Base-by-base conservation (phyloP, 2,888 invertebrate genomes). In the Spicauda simplicius region DNA sequence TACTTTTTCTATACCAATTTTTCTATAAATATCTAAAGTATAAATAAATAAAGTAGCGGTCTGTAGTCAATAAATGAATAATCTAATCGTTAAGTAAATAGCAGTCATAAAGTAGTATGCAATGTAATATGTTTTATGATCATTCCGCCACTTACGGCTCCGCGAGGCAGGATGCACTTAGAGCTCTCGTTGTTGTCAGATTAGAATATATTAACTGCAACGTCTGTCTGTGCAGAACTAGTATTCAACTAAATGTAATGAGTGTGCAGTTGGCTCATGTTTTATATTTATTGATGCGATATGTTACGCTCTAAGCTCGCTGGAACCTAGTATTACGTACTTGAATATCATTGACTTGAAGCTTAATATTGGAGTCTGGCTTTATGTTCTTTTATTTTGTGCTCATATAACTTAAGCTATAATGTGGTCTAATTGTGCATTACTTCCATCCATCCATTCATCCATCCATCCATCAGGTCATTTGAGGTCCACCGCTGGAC, bases 91-190 rank as follows among this genome's bases (percentile, higher is more conserved):
- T 37, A 19, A 53, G 52, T 19, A 57, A 57, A 41, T 53, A 12
- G 52, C 60, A 60, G 0, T n/a, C 14, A 53, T 61, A 52, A 53
- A 52, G 20, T 53, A 41, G n/a, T 19, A 20, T 41, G 62, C 20
- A 54, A 45, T 54, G 20, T 52, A 58, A 53, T 14, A 58, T 65
- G 59, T 53, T 65, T 64, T 59, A 59, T 37, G 59, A 54, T 58
- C 59, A 59, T 54, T 59, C 30, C n/a, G 53, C 19, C 45, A 65
- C 53, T 58, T 59, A 59, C 53, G 18, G 59, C 45, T 41, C 59
- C 25, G 53, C 30, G 45, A 33, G 48, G 45, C 59, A 66, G 59
- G 60, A 66, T 66, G 66, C 66, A 61, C 60, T 66, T 59, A 54
- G 55, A 56, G 50, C 16, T 55, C 66, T 55, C 55, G 56, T 48